Conservation (phyloP, 2,113 vertebrate species). For the Ptyas mucosa region DNA sequence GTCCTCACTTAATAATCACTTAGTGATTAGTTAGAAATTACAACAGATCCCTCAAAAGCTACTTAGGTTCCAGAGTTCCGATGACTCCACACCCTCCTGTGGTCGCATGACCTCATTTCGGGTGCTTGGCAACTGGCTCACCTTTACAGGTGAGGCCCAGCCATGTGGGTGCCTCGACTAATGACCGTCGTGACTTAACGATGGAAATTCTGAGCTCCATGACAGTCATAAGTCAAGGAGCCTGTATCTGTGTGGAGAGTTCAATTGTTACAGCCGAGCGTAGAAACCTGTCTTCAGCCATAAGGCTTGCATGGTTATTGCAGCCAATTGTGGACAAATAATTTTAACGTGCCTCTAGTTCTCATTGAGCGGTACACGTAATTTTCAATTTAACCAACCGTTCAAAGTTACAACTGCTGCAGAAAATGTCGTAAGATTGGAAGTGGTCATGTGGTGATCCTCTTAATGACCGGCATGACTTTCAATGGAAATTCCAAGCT, state of each 20-base stretch:
- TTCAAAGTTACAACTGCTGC: background rate
- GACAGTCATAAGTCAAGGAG: background rate
- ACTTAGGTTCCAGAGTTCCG: background rate
- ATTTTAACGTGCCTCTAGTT: background rate
- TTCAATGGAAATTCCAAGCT: background rate
- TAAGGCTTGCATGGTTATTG: background rate
- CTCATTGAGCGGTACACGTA: background rate
- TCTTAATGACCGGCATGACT: accelerated
- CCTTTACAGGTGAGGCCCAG: background rate
- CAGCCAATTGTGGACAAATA: background rate
- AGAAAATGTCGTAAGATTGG: background rate
- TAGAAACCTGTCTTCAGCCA: background rate
- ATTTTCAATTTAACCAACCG: background rate
- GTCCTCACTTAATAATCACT: background rate
- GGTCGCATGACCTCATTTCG: background rate
- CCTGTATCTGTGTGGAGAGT: background rate
- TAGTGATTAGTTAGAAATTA: background rate
- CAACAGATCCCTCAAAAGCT: background rate
- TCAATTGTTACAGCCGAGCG: background rate
- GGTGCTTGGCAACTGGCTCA: background rate
- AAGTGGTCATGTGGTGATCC: background rate
- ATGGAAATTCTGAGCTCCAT: background rate
- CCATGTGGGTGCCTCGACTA: background rate
- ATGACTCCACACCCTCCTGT: background rate
- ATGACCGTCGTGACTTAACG: background rate